A percentile compares a stretch with the other conserved stretches of the same genome.
These are phyloP conservation scores for Prinia subflava DNA, from an alignment of 2,113 vertebrate species.

Conservation along the genomic window DNA sequence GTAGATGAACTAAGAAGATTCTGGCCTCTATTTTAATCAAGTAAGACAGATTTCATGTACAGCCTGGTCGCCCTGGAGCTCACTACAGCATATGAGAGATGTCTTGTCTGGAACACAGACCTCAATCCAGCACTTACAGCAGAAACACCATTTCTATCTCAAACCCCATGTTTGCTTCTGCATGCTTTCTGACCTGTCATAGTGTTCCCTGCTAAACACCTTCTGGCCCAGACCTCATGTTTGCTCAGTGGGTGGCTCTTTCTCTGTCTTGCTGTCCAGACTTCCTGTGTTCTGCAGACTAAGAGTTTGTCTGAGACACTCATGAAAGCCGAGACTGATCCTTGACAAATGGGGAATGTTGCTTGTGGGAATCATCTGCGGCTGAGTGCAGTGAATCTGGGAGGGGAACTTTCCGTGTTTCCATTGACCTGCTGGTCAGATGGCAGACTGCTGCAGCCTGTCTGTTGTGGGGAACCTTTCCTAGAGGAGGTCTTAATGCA, in stretches of 20 bases:
- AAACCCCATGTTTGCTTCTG: background rate
- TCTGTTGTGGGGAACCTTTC: background rate
- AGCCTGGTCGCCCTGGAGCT: background rate
- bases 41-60: background rate
- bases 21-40: background rate
- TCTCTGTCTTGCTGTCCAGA: background rate
- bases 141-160: background rate
- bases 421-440: background rate
- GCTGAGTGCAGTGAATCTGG: background rate
- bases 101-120: background rate
- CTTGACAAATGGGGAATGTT: background rate
- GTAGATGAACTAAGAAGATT: background rate
- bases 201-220: background rate
- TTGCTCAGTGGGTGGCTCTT: background rate
- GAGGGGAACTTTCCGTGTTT: background rate
- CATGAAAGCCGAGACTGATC: rapidly evolving
- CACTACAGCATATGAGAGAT: background rate
- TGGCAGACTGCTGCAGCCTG: background rate
- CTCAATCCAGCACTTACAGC: background rate
- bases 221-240: background rate
- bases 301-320: background rate
- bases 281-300: background rate
- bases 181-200: background rate
- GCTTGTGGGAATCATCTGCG: background rate
- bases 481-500: background rate